These are phyloP conservation scores for Anagrus nilaparvatae DNA, from an alignment of 1,140 invertebrate genomes.

Conservation along the genomic window DNA sequence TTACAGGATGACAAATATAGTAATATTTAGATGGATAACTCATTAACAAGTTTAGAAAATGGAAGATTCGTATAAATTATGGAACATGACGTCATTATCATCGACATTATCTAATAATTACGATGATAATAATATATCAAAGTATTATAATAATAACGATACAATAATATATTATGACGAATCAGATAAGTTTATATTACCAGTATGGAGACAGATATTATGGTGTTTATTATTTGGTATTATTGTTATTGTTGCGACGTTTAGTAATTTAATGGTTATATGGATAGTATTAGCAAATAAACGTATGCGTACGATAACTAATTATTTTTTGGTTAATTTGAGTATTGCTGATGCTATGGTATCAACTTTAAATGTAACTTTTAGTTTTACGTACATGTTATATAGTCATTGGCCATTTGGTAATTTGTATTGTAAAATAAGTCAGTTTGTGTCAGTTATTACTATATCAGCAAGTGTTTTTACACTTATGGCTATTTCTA, in stretches of 20 bases:
- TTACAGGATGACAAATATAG: too few relatives aligned
- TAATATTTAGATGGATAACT: too few relatives aligned
- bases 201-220: conserved; percentile 74
- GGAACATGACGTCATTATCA: too few relatives aligned
- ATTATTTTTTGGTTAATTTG: conserved; percentile 92
- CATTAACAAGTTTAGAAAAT: too few relatives aligned
- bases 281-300: conserved; percentile 88
- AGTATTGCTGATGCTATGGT: conserved; percentile 87
- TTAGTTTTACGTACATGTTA: conserved; percentile 90
- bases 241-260: conserved; percentile 86
- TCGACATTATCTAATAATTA: too few relatives aligned
- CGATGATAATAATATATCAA: too few relatives aligned
- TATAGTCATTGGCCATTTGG: conserved; percentile 91
- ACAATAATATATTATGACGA: too few relatives aligned
- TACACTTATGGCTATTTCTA: conserved; percentile 90
- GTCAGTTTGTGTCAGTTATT: conserved; percentile 83
- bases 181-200: conserved; percentile 56
- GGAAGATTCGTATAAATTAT: too few relatives aligned
- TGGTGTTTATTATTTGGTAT: conserved; percentile 75
- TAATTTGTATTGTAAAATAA: conserved; percentile 84
- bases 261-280: conserved; percentile 88
- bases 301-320: conserved; percentile 89
- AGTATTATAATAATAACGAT: too few relatives aligned
- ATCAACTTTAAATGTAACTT: conserved; percentile 83
- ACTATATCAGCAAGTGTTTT: conserved; percentile 90